These are phyloP conservation scores for Melanotaenia pygmaea DNA, from an alignment of 2,797 vertebrate genomes.

Conservation along the genomic window DNA sequence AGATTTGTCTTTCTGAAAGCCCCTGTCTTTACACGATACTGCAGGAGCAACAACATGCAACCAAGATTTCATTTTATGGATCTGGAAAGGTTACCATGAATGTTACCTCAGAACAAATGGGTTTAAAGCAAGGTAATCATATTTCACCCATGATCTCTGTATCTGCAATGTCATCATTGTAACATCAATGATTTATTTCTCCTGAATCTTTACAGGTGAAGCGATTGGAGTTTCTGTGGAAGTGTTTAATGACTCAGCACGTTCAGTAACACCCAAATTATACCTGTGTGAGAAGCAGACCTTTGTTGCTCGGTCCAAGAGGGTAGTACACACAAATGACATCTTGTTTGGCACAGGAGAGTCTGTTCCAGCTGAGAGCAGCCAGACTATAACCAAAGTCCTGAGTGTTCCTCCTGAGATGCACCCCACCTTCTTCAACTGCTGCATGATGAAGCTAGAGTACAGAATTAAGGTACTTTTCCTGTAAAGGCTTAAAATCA, in stretches of 20 bases:
- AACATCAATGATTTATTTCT: neutral
- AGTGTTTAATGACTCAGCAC: conserved; percentile 62
- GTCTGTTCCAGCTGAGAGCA: conserved; percentile 51
- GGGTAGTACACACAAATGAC: conserved; percentile 55
- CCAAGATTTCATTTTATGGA: conserved; percentile 71
- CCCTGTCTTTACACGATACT: conserved; percentile 12
- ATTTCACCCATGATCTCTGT: neutral
- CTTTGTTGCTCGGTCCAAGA: conserved; percentile 67
- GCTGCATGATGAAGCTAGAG: conserved; percentile 78
- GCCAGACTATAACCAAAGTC: conserved; percentile 47
- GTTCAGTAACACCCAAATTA: conserved; percentile 66
- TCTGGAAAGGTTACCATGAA: conserved; percentile 75
- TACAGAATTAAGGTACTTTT: conserved; percentile 74
- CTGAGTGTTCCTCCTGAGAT: conserved; percentile 64
- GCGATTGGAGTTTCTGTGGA: conserved; percentile 65
- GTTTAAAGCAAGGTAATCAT: conserved; percentile 75
- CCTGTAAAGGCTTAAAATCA: no score
- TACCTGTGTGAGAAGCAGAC: conserved; percentile 78
- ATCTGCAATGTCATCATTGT: neutral
- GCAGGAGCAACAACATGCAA: conserved; percentile 75
- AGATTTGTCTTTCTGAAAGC: neutral
- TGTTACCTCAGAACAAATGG: conserved; percentile 76
- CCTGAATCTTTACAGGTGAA: conserved; percentile 53
- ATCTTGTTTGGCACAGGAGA: conserved; percentile 63
- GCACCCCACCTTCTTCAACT: conserved; percentile 75